Conservation (phyloP, 64 coral and sea anemone genomes). For the Porites australiensis region DNA sequence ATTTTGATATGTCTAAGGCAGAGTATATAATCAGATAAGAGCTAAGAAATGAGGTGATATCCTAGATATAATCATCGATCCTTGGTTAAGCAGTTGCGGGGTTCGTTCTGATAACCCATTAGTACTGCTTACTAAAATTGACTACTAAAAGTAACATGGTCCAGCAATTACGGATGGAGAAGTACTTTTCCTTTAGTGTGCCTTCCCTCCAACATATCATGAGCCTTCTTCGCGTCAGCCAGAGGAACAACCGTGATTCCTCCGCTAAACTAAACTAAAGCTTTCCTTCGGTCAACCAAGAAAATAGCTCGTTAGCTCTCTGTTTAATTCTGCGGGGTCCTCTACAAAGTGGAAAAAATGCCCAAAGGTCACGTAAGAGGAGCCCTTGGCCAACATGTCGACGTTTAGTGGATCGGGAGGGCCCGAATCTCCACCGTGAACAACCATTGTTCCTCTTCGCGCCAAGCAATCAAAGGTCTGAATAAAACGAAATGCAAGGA, state of each 20-base stretch:
- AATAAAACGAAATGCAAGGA: neutral
- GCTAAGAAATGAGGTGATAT: too few relatives aligned
- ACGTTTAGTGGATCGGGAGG: constrained; percentile 63
- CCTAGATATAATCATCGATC: too few relatives aligned
- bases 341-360: constrained; percentile 40
- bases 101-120: too few relatives aligned
- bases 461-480: constrained; percentile 78
- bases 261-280: constrained; percentile 76
- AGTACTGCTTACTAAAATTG: too few relatives aligned
- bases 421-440: constrained; percentile 71
- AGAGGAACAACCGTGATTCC: constrained; percentile 69
- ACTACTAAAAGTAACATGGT: neutral
- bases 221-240: constrained; percentile 64
- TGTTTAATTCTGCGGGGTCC: constrained; percentile 54
- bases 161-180: constrained; percentile 37
- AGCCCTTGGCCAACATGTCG: constrained; percentile 41
- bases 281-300: constrained; percentile 75
- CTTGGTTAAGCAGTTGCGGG: too few relatives aligned
- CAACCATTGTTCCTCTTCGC: constrained; percentile 73
- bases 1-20: too few relatives aligned
- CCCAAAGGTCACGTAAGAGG: constrained; percentile 69
- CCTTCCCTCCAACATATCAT: constrained; percentile 74
- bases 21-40: too few relatives aligned
- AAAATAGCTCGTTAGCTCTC: constrained; percentile 63
- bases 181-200: constrained; percentile 80